Evolutionary conservation across 2,113 vertebrate genomes (phyloP), one percentile per base, ranked within the genome.

Genomic region (Alces alces): DNA sequence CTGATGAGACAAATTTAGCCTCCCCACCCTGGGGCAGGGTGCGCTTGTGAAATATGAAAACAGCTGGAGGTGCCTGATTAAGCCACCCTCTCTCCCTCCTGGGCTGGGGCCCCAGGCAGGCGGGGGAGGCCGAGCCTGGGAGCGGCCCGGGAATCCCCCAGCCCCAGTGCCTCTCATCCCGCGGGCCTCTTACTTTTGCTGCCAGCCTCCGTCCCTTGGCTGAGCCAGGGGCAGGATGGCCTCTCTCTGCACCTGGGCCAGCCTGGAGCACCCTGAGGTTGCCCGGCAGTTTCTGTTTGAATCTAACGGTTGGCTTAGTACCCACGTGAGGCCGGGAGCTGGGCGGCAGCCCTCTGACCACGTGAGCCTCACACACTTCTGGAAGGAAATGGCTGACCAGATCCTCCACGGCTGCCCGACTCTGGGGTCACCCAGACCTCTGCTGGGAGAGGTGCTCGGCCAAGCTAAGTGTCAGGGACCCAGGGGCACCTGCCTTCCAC

Each of bases 291-390:
- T 84, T 86, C 66, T 88, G 23, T 27, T 52, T 78, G 30, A 54
- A 50, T 58, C 39, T 8, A 11, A 58, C 4, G 14, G 55, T 30
- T 15, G 82, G 39, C 50, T 79, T 9, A 45, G 91, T 28, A 55
- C 54, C 28, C 27, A 58, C 1, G 5, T 10, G 39, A 39, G 25
- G n/a, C n/a, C 2, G 93, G 97, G 95, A 55, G 88, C 91, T 1
- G 96, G 97, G 97, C 96, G 96, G 97, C 96, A 97, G 94, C 95
- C 91, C 84, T 85, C 90, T 39, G 92, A 96, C 93, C 98, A 98
- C 96, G 97, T 96, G 98, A 95, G 88, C 58, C 60, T 90, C 58
- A 94, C 89, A 52, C 11, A 39, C 95, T 83, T 96, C 85, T 23
- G 45, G 89, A 97, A 83, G 86, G 89, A 95, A 97, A 80, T 36